A percentile compares a stretch with the other conserved stretches of the same genome.
Evolutionary conservation across 1,140 invertebrate species (phyloP).

Genomic region (Neomicropteryx cornuta): DNA sequence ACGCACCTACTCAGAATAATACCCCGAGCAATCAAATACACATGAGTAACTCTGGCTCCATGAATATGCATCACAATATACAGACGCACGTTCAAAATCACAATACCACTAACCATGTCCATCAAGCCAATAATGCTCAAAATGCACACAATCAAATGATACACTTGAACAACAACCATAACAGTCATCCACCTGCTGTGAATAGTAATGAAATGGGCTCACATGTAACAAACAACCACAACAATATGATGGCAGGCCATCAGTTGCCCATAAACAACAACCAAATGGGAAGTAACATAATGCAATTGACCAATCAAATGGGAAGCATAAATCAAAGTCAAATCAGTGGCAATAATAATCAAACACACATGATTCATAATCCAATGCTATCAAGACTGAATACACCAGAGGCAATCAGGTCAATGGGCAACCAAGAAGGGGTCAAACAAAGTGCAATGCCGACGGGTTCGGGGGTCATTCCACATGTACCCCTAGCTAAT

Average conservation of each 20-base stretch:
- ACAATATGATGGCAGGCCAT: constrained; percentile 29
- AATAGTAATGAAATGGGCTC: constrained; percentile 24
- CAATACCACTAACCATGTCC: too few relatives aligned
- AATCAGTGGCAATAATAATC: too few relatives aligned
- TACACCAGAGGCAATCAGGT: constrained; percentile 7
- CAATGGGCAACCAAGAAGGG: constrained; percentile 7
- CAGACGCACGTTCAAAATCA: too few relatives aligned
- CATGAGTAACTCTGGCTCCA: too few relatives aligned
- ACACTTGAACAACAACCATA: constrained; percentile 25
- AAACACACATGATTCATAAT: not conserved
- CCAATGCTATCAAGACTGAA: not conserved
- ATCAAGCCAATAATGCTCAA: too few relatives aligned
- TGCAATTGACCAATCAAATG: constrained; percentile 19
- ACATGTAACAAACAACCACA: constrained; percentile 3
- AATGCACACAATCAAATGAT: constrained; percentile 32
- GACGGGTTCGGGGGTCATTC: too few relatives aligned
- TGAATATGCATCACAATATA: too few relatives aligned
- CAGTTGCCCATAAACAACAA: constrained; percentile 28
- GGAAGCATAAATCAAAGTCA: constrained; percentile 11
- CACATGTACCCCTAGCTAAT: too few relatives aligned
- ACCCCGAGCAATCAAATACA: too few relatives aligned
- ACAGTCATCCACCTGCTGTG: constrained; percentile 25
- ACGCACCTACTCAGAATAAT: too few relatives aligned
- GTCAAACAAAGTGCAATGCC: too few relatives aligned
- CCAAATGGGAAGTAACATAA: constrained; percentile 29